Conservation (phyloP, 2,888 invertebrate genomes). For the Agrenia bidenticulata region DNA sequence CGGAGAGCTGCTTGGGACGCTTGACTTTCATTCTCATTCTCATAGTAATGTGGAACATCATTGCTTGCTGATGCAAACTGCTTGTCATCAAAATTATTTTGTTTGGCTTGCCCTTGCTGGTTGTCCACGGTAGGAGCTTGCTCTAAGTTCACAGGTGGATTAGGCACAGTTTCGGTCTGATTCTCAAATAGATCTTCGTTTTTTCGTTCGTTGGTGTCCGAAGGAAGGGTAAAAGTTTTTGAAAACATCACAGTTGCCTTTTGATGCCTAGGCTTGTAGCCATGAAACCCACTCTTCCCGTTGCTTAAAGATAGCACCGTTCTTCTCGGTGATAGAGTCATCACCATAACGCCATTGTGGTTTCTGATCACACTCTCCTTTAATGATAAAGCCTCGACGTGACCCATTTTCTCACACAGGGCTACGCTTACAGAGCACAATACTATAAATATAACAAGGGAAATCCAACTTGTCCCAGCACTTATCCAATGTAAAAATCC, state of each 20-base stretch:
- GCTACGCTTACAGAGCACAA: slow-evolving; percentile 20
- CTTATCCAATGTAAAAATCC: too few relatives aligned
- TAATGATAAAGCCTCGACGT: slow-evolving; percentile 29
- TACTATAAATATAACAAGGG: slow-evolving; percentile 8
- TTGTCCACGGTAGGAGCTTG: slow-evolving; percentile 1
- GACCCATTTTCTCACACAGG: slow-evolving; percentile 33
- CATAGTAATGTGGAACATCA: background rate
- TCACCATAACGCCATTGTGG: slow-evolving; percentile 27
- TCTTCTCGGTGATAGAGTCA: slow-evolving; percentile 22
- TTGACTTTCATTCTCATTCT: slow-evolving; percentile 14
- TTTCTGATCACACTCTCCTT: slow-evolving; percentile 31
- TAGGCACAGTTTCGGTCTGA: slow-evolving; percentile 32
- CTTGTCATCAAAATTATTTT: background rate
- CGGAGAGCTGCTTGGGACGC: slow-evolving; percentile 1
- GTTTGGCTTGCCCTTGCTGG: slow-evolving; percentile 2
- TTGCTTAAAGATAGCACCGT: slow-evolving; percentile 13
- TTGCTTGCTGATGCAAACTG: background rate
- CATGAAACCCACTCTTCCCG: slow-evolving; percentile 10
- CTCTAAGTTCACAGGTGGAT: background rate
- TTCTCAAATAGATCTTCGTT: slow-evolving; percentile 19
- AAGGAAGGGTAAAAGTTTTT: slow-evolving; percentile 6
- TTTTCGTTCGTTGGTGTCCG: background rate
- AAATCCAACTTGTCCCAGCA: slow-evolving; percentile 2
- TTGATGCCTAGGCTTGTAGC: slow-evolving; percentile 1
- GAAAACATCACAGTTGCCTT: slow-evolving; percentile 21